Base-by-base conservation (phyloP, 1,140 invertebrate species). In the Melanaphis sacchari region DNA sequence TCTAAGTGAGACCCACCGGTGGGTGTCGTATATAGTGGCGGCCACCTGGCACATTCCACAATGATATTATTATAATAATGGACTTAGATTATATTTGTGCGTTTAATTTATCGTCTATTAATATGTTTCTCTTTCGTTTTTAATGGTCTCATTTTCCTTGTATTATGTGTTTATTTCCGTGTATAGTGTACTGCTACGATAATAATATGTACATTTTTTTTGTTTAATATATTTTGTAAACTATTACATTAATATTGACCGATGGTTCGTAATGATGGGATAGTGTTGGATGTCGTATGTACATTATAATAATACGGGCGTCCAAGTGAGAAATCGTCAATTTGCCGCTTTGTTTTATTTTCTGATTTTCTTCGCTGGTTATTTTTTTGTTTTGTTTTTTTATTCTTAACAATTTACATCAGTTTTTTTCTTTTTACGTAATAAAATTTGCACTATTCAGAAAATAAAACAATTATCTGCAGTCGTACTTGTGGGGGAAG, bases 91-190 rank as follows among this genome's bases (percentile, higher is more conserved):
- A 76, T 36, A n/a, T n/a, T 18, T 36, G 59, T 3, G 59, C 31
- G 59, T 59, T 41, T 66, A 54, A 38, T 85, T 81, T 36, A 89
- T 52, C 24, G 36, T 90, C 40, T 66, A 90, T 84, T 40, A 84
- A 21, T 92, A 81, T 52, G 15, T 93, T 21, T 54, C 22, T 85
- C 6, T 40, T 84, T 40, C 84, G 52, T 81, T 84, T 49, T 41
- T 85, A 85, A 85, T 93, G 91, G 91, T 93, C 91, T 93, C 91
- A 93, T 93, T 93, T 93, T 92, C 31, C 46, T 85, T 93, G 49
- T 93, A 93, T 84, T 92, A 85, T 85, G 36, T 93, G 91, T 93
- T 93, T 85, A 40, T 93, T 93, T 93, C 26, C 41, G 91, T 93
- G 59, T 76, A 76, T 76, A 76, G 59, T n/a, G 59, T 76, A 76